Base-by-base conservation (phyloP, 2,888 invertebrate genomes). In the Parnassius apollo region DNA sequence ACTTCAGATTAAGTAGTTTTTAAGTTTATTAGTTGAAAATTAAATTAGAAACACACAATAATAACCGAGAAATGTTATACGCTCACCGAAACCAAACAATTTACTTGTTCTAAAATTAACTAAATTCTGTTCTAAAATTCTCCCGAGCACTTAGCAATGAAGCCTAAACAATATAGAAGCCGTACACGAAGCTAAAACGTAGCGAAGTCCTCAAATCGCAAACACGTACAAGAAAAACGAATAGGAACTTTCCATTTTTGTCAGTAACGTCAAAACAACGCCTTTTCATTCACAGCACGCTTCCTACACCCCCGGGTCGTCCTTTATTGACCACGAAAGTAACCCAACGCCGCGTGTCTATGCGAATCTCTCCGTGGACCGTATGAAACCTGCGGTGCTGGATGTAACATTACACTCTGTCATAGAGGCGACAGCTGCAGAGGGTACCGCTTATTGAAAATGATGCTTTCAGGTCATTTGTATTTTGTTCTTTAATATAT, bases 331-430 rank as follows among this genome's bases (percentile, higher is more conserved):
- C 81, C 82, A 80, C 74, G 75, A 70, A 66, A 67, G 84, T 74
- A 81, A 86, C 82, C 80, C 77, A 80, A 86, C 76, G 73, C 82
- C 74, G 71, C 79, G 72, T 77, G 82, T 79, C 86, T 79, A 75
- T 67, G 80, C 78, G 81, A 80, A 81, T 85, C 84, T 82, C 80
- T 82, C 80, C 71, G 70, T 70, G 73, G 75, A 74, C 75, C 75
- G 76, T 74, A 77, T 78, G 76, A 82, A 83, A 83, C 83, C 85
- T 83, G 85, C 75, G 82, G 82, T 75, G 68, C 42, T 9, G 67
- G 71, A 70, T 78, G 86, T 81, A 86, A 88, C 76, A 69, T 78
- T 73, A 87, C 65, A 73, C 71, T 63, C 12, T 53, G 58, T 55
- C 66, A 66, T 53, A 63, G 69, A 71, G 66, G 57, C 54, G 54